These are phyloP conservation scores for Dyspetes luteomarginatus DNA, from an alignment of 2,888 invertebrate species.

Conservation along the genomic window DNA sequence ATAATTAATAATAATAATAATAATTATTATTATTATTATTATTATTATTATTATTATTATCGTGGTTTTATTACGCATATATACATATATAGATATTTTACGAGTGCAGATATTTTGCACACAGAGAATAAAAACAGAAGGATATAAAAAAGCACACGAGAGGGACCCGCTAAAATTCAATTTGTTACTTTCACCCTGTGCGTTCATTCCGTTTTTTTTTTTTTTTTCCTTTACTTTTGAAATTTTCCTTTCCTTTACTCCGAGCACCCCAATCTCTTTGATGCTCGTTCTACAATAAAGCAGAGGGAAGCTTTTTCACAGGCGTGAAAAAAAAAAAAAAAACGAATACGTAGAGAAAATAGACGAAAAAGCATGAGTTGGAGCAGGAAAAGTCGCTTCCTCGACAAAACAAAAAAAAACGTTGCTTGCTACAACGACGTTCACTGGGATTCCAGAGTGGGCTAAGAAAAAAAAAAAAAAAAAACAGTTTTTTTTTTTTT, in stretches of 20 bases:
- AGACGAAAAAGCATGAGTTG: not conserved
- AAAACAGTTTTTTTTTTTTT: not conserved
- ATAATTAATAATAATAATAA: too few relatives aligned
- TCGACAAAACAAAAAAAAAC: not conserved
- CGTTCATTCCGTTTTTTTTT: not conserved
- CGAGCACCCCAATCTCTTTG: conserved; percentile 40
- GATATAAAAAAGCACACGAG: conserved; percentile 17
- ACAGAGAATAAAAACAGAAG: too few relatives aligned
- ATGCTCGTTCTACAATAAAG: conserved; percentile 28
- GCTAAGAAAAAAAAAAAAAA: conserved; percentile 4
- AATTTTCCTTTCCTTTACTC: too few relatives aligned
- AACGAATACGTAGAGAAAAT: too few relatives aligned
- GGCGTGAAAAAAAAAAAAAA: conserved; percentile 18
- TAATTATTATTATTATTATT: too few relatives aligned
- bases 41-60: too few relatives aligned
- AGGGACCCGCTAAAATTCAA: conserved; percentile 57
- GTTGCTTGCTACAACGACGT: conserved; percentile 56
- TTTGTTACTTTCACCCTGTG: conserved; percentile 36
- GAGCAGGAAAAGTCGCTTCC: conserved; percentile 14
- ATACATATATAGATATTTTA: too few relatives aligned
- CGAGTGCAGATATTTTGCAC: too few relatives aligned
- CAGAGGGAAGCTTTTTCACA: conserved; percentile 9
- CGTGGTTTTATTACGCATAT: too few relatives aligned
- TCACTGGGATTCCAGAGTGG: conserved; percentile 51
- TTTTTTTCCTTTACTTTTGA: conserved; percentile 10